Evolutionary conservation across 2,113 vertebrate species (phyloP).

Genomic region (Grammomys dolichurus): DNA sequence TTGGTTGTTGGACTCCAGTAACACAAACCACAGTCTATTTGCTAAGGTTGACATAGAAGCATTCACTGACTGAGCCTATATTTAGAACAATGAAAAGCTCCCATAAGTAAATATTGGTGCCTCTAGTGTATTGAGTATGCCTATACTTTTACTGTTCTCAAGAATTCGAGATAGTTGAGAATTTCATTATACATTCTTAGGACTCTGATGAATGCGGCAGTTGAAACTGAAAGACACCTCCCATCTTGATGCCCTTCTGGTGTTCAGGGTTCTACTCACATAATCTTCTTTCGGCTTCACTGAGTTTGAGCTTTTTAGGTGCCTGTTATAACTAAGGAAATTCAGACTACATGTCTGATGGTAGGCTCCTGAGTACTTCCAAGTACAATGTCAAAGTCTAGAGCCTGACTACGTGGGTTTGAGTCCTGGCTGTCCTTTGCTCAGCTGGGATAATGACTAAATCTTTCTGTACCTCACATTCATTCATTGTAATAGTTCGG

Average conservation of each 20-base stretch:
- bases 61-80: not conserved
- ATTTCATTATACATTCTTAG: slow-evolving; percentile 20
- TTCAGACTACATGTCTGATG: not conserved
- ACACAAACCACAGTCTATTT: not conserved
- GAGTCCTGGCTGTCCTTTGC: not conserved
- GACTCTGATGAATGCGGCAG: not conserved
- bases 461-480: not conserved
- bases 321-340: not conserved
- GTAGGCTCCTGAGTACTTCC: not conserved
- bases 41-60: not conserved
- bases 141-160: not conserved
- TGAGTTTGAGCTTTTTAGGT: not conserved
- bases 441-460: not conserved
- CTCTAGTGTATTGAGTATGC: not conserved
- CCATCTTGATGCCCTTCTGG: not conserved
- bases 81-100: not conserved
- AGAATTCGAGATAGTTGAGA: not conserved
- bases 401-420: not conserved
- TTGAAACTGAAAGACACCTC: not conserved
- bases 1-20: not conserved
- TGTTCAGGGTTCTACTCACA: not conserved
- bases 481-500: not conserved
- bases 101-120: not conserved
- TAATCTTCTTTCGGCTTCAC: not conserved
- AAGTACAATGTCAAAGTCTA: not conserved